Conservation (phyloP, 2,113 vertebrate species). For the Lophura nycthemera region DNA sequence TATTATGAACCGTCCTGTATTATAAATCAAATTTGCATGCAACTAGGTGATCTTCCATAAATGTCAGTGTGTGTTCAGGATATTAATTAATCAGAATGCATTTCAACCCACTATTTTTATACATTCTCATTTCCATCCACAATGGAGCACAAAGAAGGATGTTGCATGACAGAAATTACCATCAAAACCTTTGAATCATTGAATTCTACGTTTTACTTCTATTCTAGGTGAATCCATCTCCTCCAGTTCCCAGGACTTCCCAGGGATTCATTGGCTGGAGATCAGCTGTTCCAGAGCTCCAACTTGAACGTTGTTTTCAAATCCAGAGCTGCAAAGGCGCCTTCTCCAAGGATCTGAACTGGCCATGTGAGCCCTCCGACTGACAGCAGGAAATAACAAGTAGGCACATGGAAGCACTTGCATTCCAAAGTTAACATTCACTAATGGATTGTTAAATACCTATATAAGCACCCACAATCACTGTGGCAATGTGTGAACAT, state of each 20-base stretch:
- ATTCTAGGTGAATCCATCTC: conserved; percentile 82
- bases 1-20: neutral
- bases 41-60: neutral
- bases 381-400: conserved; percentile 39
- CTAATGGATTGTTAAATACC: neutral
- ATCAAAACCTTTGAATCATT: neutral
- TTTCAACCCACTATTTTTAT: neutral
- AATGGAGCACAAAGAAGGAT: neutral
- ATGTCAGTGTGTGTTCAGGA: neutral
- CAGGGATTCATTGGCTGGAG: conserved; percentile 91
- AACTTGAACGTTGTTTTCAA: conserved; percentile 71
- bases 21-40: neutral
- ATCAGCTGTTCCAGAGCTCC: conserved; percentile 73
- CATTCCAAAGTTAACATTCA: neutral
- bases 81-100: neutral
- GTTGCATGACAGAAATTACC: neutral
- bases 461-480: neutral
- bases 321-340: conserved; percentile 78
- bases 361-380: conserved; percentile 73
- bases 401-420: neutral
- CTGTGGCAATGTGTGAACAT: neutral
- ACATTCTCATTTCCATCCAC: neutral
- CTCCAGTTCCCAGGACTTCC: conserved; percentile 83
- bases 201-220: neutral
- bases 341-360: conserved; percentile 74